These are phyloP conservation scores for Dicranocentrus wangi DNA, from an alignment of 2,888 invertebrate genomes.

Conservation along the genomic window DNA sequence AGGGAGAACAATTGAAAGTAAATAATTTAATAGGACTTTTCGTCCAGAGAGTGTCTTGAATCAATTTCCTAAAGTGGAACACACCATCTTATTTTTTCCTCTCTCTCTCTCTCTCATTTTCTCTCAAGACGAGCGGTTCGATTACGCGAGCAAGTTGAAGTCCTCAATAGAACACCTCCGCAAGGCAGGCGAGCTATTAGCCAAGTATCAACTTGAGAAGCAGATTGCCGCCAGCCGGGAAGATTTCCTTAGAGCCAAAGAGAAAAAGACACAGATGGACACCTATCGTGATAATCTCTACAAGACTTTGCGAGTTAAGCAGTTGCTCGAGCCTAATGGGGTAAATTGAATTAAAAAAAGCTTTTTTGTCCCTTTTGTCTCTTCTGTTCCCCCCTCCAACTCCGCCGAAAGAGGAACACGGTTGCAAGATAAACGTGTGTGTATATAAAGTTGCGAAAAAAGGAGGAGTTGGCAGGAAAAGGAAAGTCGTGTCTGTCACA, in stretches of 20 bases:
- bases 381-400: too few relatives aligned
- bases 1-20: conserved; percentile 33
- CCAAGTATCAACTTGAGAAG: conserved; percentile 92
- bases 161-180: conserved; percentile 88
- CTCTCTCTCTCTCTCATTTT: not conserved
- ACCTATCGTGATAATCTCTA: conserved; percentile 86
- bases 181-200: conserved; percentile 90
- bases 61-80: conserved; percentile 44
- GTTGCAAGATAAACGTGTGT: too few relatives aligned
- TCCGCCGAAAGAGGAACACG: too few relatives aligned
- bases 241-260: conserved; percentile 91
- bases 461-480: too few relatives aligned
- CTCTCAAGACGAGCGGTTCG: conserved; percentile 88
- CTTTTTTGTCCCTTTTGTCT: conserved; percentile 17
- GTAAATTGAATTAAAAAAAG: conserved; percentile 75
- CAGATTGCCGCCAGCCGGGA: conserved; percentile 92
- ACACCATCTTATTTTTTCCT: conserved; percentile 5
- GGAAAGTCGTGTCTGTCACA: too few relatives aligned
- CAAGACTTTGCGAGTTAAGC: conserved; percentile 83
- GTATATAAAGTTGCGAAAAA: too few relatives aligned
- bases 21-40: conserved; percentile 45
- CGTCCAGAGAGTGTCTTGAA: conserved; percentile 18
- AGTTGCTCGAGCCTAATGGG: conserved; percentile 86
- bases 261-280: conserved; percentile 92
- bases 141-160: conserved; percentile 93